These are phyloP conservation scores for Enteromius afrohamiltoni DNA, from an alignment of 2,797 vertebrate genomes.

Conservation along the genomic window DNA sequence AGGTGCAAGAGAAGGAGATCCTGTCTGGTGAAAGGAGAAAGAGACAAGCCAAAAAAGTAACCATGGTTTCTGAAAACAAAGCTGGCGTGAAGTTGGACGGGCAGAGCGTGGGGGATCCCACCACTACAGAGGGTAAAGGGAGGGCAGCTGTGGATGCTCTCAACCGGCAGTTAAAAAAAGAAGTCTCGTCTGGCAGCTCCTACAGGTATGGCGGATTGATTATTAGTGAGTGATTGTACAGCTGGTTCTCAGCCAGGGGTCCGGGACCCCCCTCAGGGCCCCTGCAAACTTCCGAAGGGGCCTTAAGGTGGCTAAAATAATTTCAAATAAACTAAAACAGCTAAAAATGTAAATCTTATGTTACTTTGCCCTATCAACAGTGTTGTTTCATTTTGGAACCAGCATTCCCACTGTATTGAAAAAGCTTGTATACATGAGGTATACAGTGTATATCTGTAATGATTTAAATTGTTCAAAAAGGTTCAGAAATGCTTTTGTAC, in stretches of 20 bases:
- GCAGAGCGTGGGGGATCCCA: slow-evolving; percentile 52
- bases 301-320: neutral
- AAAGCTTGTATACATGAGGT: neutral
- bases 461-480: neutral
- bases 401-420: neutral
- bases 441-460: neutral
- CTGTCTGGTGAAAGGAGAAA: slow-evolving; percentile 75
- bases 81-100: slow-evolving; percentile 63
- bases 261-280: neutral
- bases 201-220: slow-evolving; percentile 84
- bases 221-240: slow-evolving; percentile 37
- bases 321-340: neutral
- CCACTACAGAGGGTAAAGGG: slow-evolving; percentile 72
- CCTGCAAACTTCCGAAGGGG: neutral
- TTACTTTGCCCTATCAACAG: neutral
- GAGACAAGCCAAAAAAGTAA: slow-evolving; percentile 61
- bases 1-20: slow-evolving; percentile 80
- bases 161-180: slow-evolving; percentile 92
- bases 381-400: neutral
- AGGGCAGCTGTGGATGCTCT: slow-evolving; percentile 87
- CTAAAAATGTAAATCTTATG: neutral
- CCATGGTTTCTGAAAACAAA: slow-evolving; percentile 69
- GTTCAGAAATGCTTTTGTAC: too few species aligned
- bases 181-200: slow-evolving; percentile 83
- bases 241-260: neutral